Evolutionary conservation across 2,888 invertebrate species (phyloP).

Genomic region (Drosophila dives): DNA sequence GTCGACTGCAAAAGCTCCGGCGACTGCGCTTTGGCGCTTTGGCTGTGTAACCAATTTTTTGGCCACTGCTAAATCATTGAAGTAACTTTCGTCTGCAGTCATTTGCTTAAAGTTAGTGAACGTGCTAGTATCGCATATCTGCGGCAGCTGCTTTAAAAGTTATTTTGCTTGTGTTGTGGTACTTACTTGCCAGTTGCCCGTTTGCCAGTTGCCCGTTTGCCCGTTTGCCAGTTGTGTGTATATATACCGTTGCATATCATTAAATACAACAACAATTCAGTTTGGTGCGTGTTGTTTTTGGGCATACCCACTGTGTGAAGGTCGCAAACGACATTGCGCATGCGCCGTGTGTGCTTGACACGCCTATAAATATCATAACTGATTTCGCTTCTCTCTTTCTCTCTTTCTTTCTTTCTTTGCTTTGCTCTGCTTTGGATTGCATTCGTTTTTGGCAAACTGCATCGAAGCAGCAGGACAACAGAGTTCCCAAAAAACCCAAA

Average conservation of each 20-base stretch:
- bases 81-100: constrained; percentile 85
- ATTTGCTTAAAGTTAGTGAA: constrained; percentile 85
- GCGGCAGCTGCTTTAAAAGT: constrained; percentile 56
- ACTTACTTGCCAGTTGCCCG: background rate
- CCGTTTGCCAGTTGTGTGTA: constrained; percentile 40
- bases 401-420: constrained; percentile 3
- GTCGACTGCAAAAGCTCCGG: constrained; percentile 58
- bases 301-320: constrained; percentile 22
- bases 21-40: constrained; percentile 55
- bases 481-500: background rate
- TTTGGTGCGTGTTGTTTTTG: constrained; percentile 34
- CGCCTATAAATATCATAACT: constrained; percentile 4
- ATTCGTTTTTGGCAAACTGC: background rate
- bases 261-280: constrained; percentile 19
- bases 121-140: constrained; percentile 83
- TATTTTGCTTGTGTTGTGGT: constrained; percentile 17
- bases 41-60: constrained; percentile 79
- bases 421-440: background rate
- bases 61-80: constrained; percentile 83
- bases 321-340: constrained; percentile 31
- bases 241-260: constrained; percentile 3
- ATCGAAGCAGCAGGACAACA: constrained; percentile 6
- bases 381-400: constrained; percentile 9
- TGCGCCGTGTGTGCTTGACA: constrained; percentile 16
- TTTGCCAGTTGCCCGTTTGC: constrained; percentile 21